Conservation (phyloP, 2,888 invertebrate genomes). For the Microplitis deprimator region DNA sequence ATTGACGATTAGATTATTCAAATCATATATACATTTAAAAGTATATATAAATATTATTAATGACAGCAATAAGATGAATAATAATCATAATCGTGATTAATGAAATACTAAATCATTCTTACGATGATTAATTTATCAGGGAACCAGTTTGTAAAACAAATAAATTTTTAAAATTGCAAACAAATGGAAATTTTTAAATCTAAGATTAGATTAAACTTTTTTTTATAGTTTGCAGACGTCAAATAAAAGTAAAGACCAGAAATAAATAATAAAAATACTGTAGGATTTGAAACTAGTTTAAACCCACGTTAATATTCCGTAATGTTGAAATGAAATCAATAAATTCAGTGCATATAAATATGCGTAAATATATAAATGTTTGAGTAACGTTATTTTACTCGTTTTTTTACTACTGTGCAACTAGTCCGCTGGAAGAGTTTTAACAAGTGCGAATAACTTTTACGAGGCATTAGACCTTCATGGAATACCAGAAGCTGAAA, state of each 20-base stretch:
- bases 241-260: constrained; percentile 28
- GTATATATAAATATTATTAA: no score
- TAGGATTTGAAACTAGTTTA: constrained; percentile 26
- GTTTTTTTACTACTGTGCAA: neutral
- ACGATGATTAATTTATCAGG: neutral
- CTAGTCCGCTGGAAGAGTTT: neutral
- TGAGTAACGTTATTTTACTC: no score
- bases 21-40: neutral
- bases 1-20: constrained; percentile 15
- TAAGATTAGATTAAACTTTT: constrained; percentile 35
- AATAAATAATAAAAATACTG: neutral
- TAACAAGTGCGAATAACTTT: neutral
- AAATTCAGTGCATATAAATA: neutral
- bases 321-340: constrained; percentile 12
- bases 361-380: no score
- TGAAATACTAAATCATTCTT: no score
- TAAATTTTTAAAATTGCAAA: neutral
- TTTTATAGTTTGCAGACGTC: constrained; percentile 42
- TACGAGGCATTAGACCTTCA: neutral
- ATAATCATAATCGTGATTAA: no score
- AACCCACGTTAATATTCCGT: constrained; percentile 8
- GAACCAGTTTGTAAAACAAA: neutral
- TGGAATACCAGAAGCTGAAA: constrained; percentile 7
- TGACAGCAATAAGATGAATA: no score
- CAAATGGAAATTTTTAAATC: constrained; percentile 11